A percentile compares a stretch with the other conserved stretches of the same genome.
These are phyloP conservation scores for Machimus atricapillus DNA, from an alignment of 2,888 invertebrate genomes.

Conservation along the genomic window DNA sequence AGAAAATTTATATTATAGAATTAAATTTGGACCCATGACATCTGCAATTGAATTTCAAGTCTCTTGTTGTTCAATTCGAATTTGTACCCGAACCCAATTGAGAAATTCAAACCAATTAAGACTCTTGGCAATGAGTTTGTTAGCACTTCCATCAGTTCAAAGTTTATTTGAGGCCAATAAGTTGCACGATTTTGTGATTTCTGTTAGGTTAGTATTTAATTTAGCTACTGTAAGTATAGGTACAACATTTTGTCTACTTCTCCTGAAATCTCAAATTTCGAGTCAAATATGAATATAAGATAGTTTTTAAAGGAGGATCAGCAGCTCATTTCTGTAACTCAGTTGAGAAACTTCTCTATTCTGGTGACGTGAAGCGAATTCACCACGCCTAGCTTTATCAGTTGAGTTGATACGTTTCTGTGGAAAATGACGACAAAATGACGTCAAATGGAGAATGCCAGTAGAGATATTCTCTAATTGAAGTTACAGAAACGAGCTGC, in stretches of 20 bases:
- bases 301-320: no score
- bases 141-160: not conserved
- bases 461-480: no score
- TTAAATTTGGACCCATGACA: not conserved
- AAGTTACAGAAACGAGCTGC: no score
- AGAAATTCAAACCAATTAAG: not conserved
- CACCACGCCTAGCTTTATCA: no score
- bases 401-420: no score
- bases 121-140: not conserved
- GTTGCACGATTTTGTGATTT: not conserved
- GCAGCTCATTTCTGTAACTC: no score
- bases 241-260: not conserved
- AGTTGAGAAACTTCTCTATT: no score
- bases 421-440: no score
- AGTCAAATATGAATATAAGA: no score
- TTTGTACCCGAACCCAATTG: not conserved
- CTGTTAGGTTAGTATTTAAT: not conserved
- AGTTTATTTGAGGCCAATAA: not conserved
- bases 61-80: not conserved
- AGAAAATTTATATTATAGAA: not conserved
- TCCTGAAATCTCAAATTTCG: no score
- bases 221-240: not conserved
- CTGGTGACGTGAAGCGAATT: no score
- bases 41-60: not conserved
- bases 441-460: no score